Conservation (phyloP, 2,888 invertebrate genomes). For the Patella ulyssiponensis region DNA sequence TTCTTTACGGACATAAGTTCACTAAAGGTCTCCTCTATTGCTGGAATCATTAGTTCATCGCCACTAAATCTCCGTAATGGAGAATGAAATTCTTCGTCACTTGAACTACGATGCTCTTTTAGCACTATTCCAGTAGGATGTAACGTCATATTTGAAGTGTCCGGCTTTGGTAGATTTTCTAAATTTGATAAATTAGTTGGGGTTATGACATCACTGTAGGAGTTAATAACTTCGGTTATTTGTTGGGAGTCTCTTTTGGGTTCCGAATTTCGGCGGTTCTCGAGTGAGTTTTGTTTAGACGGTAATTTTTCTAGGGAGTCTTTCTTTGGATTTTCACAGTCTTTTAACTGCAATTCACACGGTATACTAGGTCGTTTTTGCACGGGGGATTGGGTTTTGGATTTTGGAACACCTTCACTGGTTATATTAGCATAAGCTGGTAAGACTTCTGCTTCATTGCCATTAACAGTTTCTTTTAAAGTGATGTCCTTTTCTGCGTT, state of each 20-base stretch:
- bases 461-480: neutral
- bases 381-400: neutral
- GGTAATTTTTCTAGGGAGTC: too few species aligned
- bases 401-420: neutral
- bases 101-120: neutral
- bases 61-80: neutral
- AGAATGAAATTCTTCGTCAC: neutral
- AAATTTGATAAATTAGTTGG: neutral
- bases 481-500: neutral
- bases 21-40: constrained; percentile 42
- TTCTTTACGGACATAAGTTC: constrained; percentile 40
- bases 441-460: neutral
- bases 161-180: neutral
- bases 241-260: neutral
- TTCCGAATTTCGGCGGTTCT: neutral
- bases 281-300: neutral
- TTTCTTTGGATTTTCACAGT: neutral
- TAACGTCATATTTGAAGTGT: neutral
- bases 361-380: constrained; percentile 21
- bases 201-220: neutral
- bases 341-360: constrained; percentile 8
- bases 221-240: neutral
- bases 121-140: neutral
- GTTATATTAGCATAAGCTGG: neutral
- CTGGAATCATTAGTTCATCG: constrained; percentile 28